These are phyloP conservation scores for Acrocyrtus sp. DNA, from an alignment of 2,888 invertebrate genomes.

Conservation along the genomic window DNA sequence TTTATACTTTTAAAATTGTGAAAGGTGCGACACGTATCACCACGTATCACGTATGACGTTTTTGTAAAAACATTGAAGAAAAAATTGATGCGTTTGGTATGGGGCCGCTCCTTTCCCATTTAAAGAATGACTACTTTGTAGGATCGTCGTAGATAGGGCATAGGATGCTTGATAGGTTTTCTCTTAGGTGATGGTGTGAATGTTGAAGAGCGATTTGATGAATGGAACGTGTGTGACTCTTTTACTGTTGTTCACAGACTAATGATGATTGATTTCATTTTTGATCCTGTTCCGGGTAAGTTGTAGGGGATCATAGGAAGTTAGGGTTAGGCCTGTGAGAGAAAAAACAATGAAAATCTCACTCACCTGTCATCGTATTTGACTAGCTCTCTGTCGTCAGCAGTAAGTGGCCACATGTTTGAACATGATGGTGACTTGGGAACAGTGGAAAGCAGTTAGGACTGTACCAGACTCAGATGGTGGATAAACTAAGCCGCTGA, in stretches of 20 bases:
- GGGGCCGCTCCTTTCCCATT: slow-evolving; percentile 22
- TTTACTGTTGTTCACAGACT: slow-evolving; percentile 58
- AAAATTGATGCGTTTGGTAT: not conserved
- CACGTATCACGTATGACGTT: too few species aligned
- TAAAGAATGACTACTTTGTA: slow-evolving; percentile 21
- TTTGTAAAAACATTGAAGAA: not conserved
- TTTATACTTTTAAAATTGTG: too few species aligned
- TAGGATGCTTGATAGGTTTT: slow-evolving; percentile 50
- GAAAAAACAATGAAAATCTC: slow-evolving; percentile 34
- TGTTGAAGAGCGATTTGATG: slow-evolving; percentile 35
- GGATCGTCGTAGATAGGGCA: slow-evolving; percentile 29
- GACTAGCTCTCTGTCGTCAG: slow-evolving; percentile 29
- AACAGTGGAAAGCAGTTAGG: too few species aligned
- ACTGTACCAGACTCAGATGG: too few species aligned
- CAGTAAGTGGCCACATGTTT: slow-evolving; percentile 20
- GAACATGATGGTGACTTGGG: too few species aligned
- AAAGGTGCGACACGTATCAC: too few species aligned
- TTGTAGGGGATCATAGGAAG: slow-evolving; percentile 59
- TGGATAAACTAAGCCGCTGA: too few species aligned
- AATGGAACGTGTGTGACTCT: slow-evolving; percentile 47
- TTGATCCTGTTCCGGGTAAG: slow-evolving; percentile 64
- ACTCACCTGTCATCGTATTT: slow-evolving; percentile 40
- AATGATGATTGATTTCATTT: slow-evolving; percentile 64
- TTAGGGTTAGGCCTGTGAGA: slow-evolving; percentile 55
- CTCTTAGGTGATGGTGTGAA: slow-evolving; percentile 43